A percentile compares a stretch with the other conserved stretches of the same genome.
phyloP scores from a whole-genome alignment of 2,888 invertebrate species.

The Plagodis dolabraria region DNA sequence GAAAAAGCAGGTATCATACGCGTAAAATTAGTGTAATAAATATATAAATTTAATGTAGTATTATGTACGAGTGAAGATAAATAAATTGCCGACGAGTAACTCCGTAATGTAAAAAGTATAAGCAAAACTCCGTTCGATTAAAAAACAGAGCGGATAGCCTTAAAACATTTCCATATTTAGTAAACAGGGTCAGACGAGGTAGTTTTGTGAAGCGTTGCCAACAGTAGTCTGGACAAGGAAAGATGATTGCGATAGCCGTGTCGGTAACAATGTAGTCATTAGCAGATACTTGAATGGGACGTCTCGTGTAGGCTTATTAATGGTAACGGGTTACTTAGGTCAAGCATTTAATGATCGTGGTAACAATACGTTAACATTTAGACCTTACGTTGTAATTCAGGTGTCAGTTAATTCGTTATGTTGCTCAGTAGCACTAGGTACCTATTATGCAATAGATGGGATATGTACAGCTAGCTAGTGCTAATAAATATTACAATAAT shows the following conservation, averaged over 20 bases:
- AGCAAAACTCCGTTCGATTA: conserved; percentile 31
- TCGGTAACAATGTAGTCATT: conserved; percentile 51
- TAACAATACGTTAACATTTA: conserved; percentile 1
- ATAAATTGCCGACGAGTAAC: not conserved
- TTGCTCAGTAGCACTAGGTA: too few species aligned
- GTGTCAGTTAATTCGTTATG: too few species aligned
- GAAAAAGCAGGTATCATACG: too few species aligned
- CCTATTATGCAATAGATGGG: too few species aligned
- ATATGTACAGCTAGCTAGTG: too few species aligned
- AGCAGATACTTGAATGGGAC: conserved; percentile 32
- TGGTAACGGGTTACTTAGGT: conserved; percentile 26
- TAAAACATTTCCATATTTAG: conserved; percentile 77
- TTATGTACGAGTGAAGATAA: not conserved
- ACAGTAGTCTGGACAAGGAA: conserved; percentile 58
- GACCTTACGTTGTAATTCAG: too few species aligned
- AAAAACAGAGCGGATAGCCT: conserved; percentile 55
- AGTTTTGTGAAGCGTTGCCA: conserved; percentile 57
- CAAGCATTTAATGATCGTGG: conserved; percentile 12
- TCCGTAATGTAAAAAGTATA: conserved; percentile 1
- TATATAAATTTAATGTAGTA: too few species aligned
- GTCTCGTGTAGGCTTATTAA: conserved; percentile 27
- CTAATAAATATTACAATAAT: too few species aligned
- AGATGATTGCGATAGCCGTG: conserved; percentile 64
- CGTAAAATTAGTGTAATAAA: too few species aligned
- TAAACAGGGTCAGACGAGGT: conserved; percentile 70